These are phyloP conservation scores for Dasysyrphus tricinctus DNA, from an alignment of 2,888 invertebrate species.

Conservation along the genomic window DNA sequence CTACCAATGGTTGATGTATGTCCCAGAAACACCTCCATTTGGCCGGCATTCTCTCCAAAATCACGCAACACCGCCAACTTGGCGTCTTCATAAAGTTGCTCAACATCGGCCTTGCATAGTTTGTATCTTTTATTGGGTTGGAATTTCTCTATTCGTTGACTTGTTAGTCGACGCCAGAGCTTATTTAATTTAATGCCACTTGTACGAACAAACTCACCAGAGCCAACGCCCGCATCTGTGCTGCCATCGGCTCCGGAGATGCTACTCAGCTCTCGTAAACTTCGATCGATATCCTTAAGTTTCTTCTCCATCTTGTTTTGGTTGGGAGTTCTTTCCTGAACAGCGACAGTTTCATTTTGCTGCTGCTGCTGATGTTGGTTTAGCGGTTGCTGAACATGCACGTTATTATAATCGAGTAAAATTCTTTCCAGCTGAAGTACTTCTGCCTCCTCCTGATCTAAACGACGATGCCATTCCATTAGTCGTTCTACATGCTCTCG, in stretches of 20 bases:
- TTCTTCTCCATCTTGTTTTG: slow-evolving; percentile 78
- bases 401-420: slow-evolving; percentile 77
- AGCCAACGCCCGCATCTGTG: slow-evolving; percentile 36
- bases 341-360: slow-evolving; percentile 11
- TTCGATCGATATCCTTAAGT: slow-evolving; percentile 80
- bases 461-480: slow-evolving; percentile 85
- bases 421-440: slow-evolving; percentile 84
- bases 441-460: slow-evolving; percentile 85
- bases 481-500: slow-evolving; percentile 84
- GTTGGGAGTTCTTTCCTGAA: slow-evolving; percentile 42
- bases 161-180: slow-evolving; percentile 84
- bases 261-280: slow-evolving; percentile 79
- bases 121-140: slow-evolving; percentile 81
- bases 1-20: slow-evolving; percentile 70
- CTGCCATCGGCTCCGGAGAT: slow-evolving; percentile 76
- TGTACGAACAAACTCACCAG: slow-evolving; percentile 78
- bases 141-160: slow-evolving; percentile 82
- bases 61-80: slow-evolving; percentile 79
- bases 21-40: slow-evolving; percentile 77
- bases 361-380: slow-evolving; percentile 23
- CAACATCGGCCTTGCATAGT: slow-evolving; percentile 82
- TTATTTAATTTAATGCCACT: slow-evolving; percentile 83
- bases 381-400: slow-evolving; percentile 70
- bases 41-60: slow-evolving; percentile 78
- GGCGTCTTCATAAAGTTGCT: slow-evolving; percentile 83